Evolutionary conservation across 2,797 vertebrate genomes (phyloP).

Genomic region (Heterohyrax brucei): DNA sequence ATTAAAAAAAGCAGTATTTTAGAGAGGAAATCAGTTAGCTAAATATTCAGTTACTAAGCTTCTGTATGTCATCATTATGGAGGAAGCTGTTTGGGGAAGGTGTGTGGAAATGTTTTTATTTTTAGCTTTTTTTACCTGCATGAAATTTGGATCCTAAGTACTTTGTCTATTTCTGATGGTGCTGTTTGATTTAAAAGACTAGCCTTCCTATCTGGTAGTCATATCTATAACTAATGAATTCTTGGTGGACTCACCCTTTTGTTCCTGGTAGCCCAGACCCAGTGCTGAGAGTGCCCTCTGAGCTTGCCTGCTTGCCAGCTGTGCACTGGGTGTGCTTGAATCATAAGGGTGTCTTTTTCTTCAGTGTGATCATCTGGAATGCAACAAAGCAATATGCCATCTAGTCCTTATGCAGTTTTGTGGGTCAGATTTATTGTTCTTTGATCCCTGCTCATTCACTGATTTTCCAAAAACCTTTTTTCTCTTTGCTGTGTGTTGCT

Average conservation of each 20-base stretch:
- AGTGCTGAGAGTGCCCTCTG: conserved; percentile 87
- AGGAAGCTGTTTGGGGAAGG: conserved; percentile 86
- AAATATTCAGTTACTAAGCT: conserved; percentile 80
- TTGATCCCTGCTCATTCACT: conserved; percentile 67
- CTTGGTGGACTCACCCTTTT: conserved; percentile 95
- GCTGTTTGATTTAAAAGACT: conserved; percentile 90
- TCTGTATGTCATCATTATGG: conserved; percentile 82
- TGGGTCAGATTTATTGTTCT: conserved; percentile 74
- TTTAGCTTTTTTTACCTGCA: conserved; percentile 89
- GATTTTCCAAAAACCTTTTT: conserved; percentile 64
- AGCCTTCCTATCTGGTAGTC: conserved; percentile 88
- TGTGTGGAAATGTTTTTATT: conserved; percentile 88
- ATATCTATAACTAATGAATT: conserved; percentile 91
- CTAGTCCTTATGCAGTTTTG: conserved; percentile 79
- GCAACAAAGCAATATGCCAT: conserved; percentile 90
- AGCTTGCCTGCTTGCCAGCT: conserved; percentile 89
- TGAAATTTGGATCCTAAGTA: conserved; percentile 89
- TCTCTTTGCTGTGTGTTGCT: conserved; percentile 69
- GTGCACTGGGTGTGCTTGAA: conserved; percentile 90
- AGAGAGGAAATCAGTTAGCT: conserved; percentile 79
- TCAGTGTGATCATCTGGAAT: conserved; percentile 92
- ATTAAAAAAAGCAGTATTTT: conserved; percentile 73
- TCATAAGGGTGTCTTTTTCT: conserved; percentile 92
- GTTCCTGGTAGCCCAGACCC: conserved; percentile 94
- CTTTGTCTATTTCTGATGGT: conserved; percentile 90